Evolutionary conservation across 2,797 vertebrate genomes (phyloP), one percentile per base, ranked within the genome.

Genomic region (Perodicticus potto): DNA sequence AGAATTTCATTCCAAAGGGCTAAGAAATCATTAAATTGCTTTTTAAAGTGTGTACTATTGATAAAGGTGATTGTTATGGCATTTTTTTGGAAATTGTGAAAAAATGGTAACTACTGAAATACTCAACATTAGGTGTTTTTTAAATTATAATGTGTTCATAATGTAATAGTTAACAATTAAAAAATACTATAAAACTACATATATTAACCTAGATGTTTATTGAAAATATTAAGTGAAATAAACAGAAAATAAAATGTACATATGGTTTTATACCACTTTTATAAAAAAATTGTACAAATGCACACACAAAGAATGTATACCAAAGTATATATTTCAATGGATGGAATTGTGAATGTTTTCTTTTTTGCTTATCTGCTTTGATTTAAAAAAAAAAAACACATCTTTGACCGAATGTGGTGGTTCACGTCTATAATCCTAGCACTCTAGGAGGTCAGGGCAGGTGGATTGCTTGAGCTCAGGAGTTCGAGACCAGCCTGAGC

Each of bases 141-240:
- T 82, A 91, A 72, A 80, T 81, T 93, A 32, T 59, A 82, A 73
- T 3, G 61, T 80, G 17, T 55, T 93, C 25, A 73, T 12, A 83
- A 25, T 88, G 0, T 59, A 55, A 80, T 91, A 93, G 57, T 93
- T 87, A 92, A 92, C 12, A 93, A 83, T 92, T 92, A 57, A 93
- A 76, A 76, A 93, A 40, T 63, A 7, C n/a, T 77, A 7, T 74
- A 65, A 86, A 76, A 37, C 25, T 95, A 32, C 4, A 23, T 70
- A 53, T 94, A 72, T 69, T 94, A 53, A 67, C 40, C 83, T 91
- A 91, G 14, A 76, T 92, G 7, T 61, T 93, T 27, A 32, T 86
- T 27, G 92, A 37, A 94, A 88, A 95, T 53, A 77, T 93, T 89
- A 94, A 95, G 9, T 89, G 32, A 93, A 93, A 69, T 87, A 87